Evolutionary conservation across 1,140 invertebrate species (phyloP).

Genomic region (Sesamia nonagrioides): DNA sequence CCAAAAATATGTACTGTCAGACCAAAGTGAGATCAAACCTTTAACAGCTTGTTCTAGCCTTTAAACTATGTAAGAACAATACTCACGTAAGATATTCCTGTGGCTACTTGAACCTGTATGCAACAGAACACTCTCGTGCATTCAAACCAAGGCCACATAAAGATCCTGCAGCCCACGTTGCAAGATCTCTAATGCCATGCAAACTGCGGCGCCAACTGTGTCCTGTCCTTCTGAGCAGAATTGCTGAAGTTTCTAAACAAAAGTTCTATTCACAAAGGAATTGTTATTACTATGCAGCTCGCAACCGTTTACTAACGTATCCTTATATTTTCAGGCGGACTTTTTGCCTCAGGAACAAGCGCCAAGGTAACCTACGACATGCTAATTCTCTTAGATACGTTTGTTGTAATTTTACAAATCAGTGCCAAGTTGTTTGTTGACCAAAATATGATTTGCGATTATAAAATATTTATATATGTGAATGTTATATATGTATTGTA

Average conservation of each 20-base stretch:
- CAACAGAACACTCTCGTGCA: not conserved
- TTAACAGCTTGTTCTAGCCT: not conserved
- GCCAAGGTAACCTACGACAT: too few species aligned
- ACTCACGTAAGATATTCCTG: not conserved
- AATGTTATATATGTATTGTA: too few species aligned
- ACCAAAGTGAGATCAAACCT: too few species aligned
- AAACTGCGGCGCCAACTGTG: not conserved
- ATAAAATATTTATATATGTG: too few species aligned
- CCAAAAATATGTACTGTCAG: too few species aligned
- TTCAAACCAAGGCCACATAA: not conserved
- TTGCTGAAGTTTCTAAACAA: not conserved
- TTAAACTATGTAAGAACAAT: not conserved
- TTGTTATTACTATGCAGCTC: not conserved
- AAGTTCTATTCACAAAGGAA: not conserved
- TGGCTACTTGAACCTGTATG: not conserved
- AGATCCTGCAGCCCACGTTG: not conserved
- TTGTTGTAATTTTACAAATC: too few species aligned
- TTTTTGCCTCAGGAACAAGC: too few species aligned
- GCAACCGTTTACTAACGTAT: too few species aligned
- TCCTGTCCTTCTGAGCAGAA: not conserved
- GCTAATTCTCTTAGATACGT: too few species aligned
- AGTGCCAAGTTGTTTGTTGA: too few species aligned
- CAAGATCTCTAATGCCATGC: slow-evolving; percentile 12
- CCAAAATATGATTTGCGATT: too few species aligned
- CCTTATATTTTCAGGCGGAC: too few species aligned